A percentile compares a stretch with the other conserved stretches of the same genome.
These are phyloP conservation scores for Clepsis dumicolana DNA, from an alignment of 2,888 invertebrate species.

Conservation along the genomic window DNA sequence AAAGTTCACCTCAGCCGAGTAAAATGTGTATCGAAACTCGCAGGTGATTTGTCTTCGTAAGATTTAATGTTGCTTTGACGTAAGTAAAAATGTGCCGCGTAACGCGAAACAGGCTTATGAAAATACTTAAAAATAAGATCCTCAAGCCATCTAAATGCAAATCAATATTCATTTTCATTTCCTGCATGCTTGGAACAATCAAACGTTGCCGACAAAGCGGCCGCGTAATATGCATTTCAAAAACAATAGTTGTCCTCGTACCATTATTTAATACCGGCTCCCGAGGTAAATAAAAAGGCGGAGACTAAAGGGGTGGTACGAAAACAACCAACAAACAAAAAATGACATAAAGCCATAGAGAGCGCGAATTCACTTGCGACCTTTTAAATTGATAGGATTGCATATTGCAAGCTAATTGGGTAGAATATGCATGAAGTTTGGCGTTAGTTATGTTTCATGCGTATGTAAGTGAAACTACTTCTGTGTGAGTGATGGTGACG, in stretches of 20 bases:
- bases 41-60: slow-evolving; percentile 37
- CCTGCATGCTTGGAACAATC: slow-evolving; percentile 26
- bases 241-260: slow-evolving; percentile 63
- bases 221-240: slow-evolving; percentile 51
- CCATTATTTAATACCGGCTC: slow-evolving; percentile 47
- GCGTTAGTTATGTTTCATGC: slow-evolving; percentile 27
- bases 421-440: slow-evolving; percentile 48
- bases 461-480: slow-evolving; percentile 36
- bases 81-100: slow-evolving; percentile 13
- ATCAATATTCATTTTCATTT: slow-evolving; percentile 18
- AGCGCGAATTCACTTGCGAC: slow-evolving; percentile 20
- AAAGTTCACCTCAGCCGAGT: background rate
- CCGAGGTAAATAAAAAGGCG: slow-evolving; percentile 58
- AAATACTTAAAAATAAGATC: background rate
- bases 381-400: slow-evolving; percentile 18
- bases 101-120: slow-evolving; percentile 3
- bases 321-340: slow-evolving; percentile 1
- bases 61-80: slow-evolving; percentile 17
- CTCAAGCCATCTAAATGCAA: background rate
- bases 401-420: slow-evolving; percentile 69
- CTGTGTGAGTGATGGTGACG: slow-evolving; percentile 27
- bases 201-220: slow-evolving; percentile 50
- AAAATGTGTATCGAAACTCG: slow-evolving; percentile 2
- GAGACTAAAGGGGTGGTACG: slow-evolving; percentile 65
- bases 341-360: slow-evolving; percentile 19